Base-by-base conservation (phyloP, 2,797 vertebrate species). In the Arremon aurantiirostris region DNA sequence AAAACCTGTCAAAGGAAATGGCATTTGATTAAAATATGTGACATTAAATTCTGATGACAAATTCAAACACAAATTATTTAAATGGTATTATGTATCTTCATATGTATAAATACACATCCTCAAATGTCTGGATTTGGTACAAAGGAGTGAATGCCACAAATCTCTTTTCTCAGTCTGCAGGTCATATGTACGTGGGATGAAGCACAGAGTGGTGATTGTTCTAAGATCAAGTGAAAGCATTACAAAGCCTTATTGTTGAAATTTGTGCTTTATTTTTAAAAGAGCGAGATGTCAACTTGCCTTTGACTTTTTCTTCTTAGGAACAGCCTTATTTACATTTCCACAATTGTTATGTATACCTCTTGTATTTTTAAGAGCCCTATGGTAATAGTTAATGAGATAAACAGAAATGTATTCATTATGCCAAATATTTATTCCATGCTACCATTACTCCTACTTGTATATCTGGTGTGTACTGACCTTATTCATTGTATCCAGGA, bases 341-440 rank as follows among this genome's bases (percentile, higher is more conserved):
- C 28, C 34, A 8, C 46, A 88, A 71, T 82, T 47, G 57, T 79
- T 47, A 46, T 28, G 20, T 86, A 34, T 85, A 23, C 5, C 95
- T 85, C 81, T 94, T 57, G 24, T 90, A 66, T 59, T 87, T 95
- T 78, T 53, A 85, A 83, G 50, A 49, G 21, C 34, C 35, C 37
- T 46, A 24, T 83, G 85, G 32, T 69, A 90, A 75, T 89, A 70
- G 64, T 79, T 96, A 94, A 96, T 70, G 75, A 95, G 55, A 71
- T 19, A 86, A 96, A 94, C 92, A 98, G 97, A 95, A 97, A 97
- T 97, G 84, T 70, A 75, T 94, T 85, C 87, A 95, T 96, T 86
- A 90, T 91, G 96, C 96, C 97, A 98, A 97, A 94, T 95, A 98
- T 98, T 97, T 97, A 95, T 94, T 97, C 95, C 95, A 90, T 96